Evolutionary conservation across 2,888 invertebrate species (phyloP).

Genomic region (Agrochola litura): DNA sequence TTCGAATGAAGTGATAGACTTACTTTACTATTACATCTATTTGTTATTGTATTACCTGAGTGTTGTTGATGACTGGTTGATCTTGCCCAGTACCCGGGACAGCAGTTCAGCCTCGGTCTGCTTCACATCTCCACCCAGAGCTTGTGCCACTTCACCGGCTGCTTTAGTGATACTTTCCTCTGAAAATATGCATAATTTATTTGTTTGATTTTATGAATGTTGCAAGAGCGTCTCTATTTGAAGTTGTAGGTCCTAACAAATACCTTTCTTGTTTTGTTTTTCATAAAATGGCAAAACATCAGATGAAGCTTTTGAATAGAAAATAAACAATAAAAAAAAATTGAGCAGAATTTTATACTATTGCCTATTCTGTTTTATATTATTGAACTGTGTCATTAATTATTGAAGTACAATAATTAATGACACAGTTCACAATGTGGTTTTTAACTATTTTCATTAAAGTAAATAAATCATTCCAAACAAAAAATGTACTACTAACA

Average conservation of each 20-base stretch:
- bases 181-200: conserved; percentile 51
- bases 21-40: neutral
- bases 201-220: neutral
- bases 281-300: neutral
- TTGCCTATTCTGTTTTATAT: neutral
- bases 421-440: too few species aligned
- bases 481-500: neutral
- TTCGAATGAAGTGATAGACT: neutral
- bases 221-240: neutral
- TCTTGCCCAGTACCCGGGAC: conserved; percentile 91
- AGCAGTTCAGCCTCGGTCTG: conserved; percentile 94
- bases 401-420: too few species aligned
- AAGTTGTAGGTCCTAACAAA: neutral
- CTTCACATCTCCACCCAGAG: conserved; percentile 92
- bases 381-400: neutral
- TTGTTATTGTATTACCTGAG: conserved; percentile 78
- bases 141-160: conserved; percentile 93
- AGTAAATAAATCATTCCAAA: neutral
- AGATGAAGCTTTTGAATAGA: neutral
- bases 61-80: conserved; percentile 83
- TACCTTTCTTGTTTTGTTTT: neutral
- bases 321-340: neutral
- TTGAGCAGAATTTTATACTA: neutral
- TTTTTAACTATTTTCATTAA: neutral
- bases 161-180: conserved; percentile 90